phyloP scores from a whole-genome alignment of 2,797 vertebrate genomes.

The Paguma larvata region DNA sequence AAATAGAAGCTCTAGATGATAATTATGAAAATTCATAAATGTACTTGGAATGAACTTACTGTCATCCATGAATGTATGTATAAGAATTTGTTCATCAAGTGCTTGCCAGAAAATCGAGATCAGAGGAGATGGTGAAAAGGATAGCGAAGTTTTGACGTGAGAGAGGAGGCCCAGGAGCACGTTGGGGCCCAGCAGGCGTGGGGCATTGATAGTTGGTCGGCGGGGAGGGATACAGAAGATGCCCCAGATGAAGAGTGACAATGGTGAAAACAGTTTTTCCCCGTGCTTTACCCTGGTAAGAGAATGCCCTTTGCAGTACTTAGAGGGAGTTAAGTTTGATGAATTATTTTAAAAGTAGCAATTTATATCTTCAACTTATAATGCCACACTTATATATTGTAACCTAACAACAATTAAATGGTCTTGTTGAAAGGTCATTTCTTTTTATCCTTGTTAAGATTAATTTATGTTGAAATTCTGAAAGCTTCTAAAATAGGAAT shows the following conservation, averaged over 20 bases:
- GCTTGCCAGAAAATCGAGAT: background rate
- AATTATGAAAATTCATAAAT: conserved; percentile 31
- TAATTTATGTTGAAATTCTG: background rate
- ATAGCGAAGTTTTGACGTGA: background rate
- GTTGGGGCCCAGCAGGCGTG: background rate
- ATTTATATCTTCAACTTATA: background rate
- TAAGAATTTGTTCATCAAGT: conserved; percentile 48
- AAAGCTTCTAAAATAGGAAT: background rate
- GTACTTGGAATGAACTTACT: conserved; percentile 18
- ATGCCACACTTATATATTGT: background rate
- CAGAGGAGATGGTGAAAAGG: background rate
- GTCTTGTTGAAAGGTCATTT: background rate
- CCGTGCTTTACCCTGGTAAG: background rate
- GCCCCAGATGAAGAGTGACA: background rate
- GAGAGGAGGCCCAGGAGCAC: background rate
- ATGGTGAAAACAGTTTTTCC: background rate
- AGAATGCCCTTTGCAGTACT: background rate
- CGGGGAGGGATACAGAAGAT: background rate
- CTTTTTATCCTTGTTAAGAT: background rate
- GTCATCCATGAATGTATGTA: background rate
- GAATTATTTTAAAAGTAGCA: background rate
- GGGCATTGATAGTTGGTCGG: background rate
- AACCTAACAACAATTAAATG: background rate
- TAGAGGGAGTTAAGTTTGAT: background rate
- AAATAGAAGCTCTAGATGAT: conserved; percentile 3